These are phyloP conservation scores for Athene noctua DNA, from an alignment of 2,113 vertebrate genomes.

Conservation along the genomic window DNA sequence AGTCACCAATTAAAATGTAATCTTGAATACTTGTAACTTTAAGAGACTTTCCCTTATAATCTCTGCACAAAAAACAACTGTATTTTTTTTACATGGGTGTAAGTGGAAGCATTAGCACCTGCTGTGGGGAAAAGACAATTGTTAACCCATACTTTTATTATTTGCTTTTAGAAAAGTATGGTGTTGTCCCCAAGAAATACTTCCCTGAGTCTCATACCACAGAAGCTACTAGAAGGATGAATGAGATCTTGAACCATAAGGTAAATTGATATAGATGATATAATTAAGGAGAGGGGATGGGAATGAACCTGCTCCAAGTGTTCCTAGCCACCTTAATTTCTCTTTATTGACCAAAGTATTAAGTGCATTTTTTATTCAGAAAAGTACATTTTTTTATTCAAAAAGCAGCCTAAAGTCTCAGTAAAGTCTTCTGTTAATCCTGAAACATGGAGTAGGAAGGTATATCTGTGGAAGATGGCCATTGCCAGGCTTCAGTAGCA, in stretches of 20 bases:
- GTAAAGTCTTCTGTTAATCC: not conserved
- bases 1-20: not conserved
- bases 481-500: not conserved
- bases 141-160: not conserved
- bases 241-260: constrained; percentile 97
- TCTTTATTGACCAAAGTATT: not conserved
- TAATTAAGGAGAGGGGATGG: not conserved
- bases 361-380: not conserved
- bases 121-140: not conserved
- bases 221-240: constrained; percentile 95
- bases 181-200: constrained; percentile 94
- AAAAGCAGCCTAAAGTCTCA: not conserved
- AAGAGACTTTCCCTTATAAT: not conserved
- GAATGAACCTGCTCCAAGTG: not conserved
- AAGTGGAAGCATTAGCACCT: not conserved
- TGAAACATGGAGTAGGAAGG: not conserved
- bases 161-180: constrained; percentile 88
- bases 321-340: not conserved
- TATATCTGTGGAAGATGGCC: not conserved
- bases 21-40: not conserved
- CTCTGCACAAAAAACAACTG: not conserved
- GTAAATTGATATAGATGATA: constrained; percentile 56
- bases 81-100: not conserved
- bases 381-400: not conserved
- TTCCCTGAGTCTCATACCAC: constrained; percentile 96